Evolutionary conservation across 2,888 invertebrate species (phyloP), one percentile per base, ranked within the genome.

Genomic region (Notodonta ziczac): DNA sequence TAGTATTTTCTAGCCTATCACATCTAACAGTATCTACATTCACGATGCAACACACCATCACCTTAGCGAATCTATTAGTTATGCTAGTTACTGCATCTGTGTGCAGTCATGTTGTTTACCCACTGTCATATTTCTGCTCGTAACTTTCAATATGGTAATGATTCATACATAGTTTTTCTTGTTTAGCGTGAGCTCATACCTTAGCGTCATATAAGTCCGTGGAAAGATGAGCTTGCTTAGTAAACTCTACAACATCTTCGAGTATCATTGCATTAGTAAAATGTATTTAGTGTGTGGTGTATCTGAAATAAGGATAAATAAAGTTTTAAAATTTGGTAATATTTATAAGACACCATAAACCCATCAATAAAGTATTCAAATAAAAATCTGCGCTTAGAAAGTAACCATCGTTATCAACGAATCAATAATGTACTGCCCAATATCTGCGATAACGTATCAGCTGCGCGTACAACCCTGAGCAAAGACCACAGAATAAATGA

Each of bases 361-460:
- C 53, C 44, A 60, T 61, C 69, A 76, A 69, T 24, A 65, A 40
- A 74, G 71, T 62, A 72, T 73, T 71, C 70, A 74, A 78, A 85
- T 84, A 85, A 84, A 88, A 89, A 91, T 91, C 90, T 83, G 84
- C 81, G 83, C 81, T 73, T 86, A 86, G 85, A 89, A 88, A 89
- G 86, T 71, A 69, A 68, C 74, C 70, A 63, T 50, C 52, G 66
- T 87, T 91, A 92, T 93, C 92, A 83, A 63, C 74, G 77, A 90
- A 92, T 92, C 92, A 91, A 92, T 93, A 93, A 88, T 83, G 83
- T 84, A 76, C 84, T 82, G 85, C 83, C 86, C 82, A 86, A 87
- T 88, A 85, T 80, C 76, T 77, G 76, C 78, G 76, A 84, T 83
- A 89, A 85, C 80, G 62, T 85, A 86, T 85, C 85, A 82, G 78